Evolutionary conservation across 2,888 invertebrate species (phyloP), one percentile per base, ranked within the genome.

Genomic region (Vannuccia rotundouncinata): DNA sequence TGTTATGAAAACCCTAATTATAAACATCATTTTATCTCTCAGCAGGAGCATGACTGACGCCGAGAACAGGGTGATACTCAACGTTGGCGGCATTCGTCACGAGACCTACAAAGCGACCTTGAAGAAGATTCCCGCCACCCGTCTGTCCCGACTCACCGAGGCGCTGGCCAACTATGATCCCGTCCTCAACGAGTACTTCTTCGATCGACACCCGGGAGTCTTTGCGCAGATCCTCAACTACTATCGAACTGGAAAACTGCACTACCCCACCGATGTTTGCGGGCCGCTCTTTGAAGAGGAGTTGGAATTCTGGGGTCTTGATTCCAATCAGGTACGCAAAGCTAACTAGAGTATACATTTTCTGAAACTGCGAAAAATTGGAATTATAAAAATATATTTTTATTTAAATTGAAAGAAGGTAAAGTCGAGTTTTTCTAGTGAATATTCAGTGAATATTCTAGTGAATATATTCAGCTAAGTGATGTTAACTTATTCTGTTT

Each of bases 251-350:
- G 97, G 98, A 80, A 98, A 98, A 89, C 92, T 99, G 83, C 98
- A 99, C 89, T 99, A 99, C 89, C 98, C 98, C 25, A 97, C 97
- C 79, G 96, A 99, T 88, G 98, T 99, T 0, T 99, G 98, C 88
- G 98, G 98, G 74, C 99, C 98, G 79, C 91, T 99, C 83, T 99
- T 99, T 88, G 99, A 99, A 88, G 98, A 98, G 88, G 99, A 99
- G 89, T 91, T 99, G 84, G 98, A 98, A 89, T 99, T 96, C 89
- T 98, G 98, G 98, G 98, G 98, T 17, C 91, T 99, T 84, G 98
- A 99, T 88, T 94, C 98, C 59, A 99, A 99, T 90, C 98, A 99
- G 90, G 97, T 98, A 85, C n/a, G n/a, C n/a, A n/a, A n/a, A n/a
- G n/a, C n/a, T n/a, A n/a, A n/a, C n/a, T n/a, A n/a, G n/a, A n/a